A percentile compares a stretch with the other conserved stretches of the same genome.
phyloP scores from a whole-genome alignment of 2,888 invertebrate genomes.

The Athetis lepigone region DNA sequence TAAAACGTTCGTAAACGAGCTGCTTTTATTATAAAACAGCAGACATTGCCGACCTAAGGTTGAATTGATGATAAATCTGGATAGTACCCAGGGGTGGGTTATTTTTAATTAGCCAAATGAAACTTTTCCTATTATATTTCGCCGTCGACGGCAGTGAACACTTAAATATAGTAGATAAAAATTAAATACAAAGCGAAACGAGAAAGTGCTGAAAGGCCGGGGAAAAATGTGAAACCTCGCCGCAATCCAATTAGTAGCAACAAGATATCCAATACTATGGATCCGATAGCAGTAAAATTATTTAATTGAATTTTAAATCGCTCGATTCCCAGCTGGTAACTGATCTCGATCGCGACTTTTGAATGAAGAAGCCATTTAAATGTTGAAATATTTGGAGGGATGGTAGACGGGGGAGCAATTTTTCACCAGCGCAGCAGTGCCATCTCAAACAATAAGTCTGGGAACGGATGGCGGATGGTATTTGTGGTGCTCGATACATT shows the following conservation, averaged over 20 bases:
- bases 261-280: conserved; percentile 79
- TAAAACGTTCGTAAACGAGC: conserved; percentile 76
- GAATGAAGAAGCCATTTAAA: conserved; percentile 58
- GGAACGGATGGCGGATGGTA: conserved; percentile 76
- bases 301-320: conserved; percentile 74
- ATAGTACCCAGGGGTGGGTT: conserved; percentile 82
- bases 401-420: conserved; percentile 71
- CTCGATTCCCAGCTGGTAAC: conserved; percentile 48
- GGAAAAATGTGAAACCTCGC: conserved; percentile 79
- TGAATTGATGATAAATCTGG: conserved; percentile 83
- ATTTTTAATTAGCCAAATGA: conserved; percentile 89
- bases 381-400: conserved; percentile 64
- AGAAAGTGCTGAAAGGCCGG: conserved; percentile 69
- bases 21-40: conserved; percentile 78
- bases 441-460: conserved; percentile 85
- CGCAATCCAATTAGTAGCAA: conserved; percentile 84
- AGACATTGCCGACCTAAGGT: conserved; percentile 75
- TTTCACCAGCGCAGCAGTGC: conserved; percentile 78
- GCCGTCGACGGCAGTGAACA: conserved; percentile 74
- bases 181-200: conserved; percentile 79
- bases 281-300: conserved; percentile 76
- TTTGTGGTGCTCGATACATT: conserved; percentile 84
- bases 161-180: conserved; percentile 75
- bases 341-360: conserved; percentile 46
- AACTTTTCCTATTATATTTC: conserved; percentile 87